Conservation (phyloP, 35 echinoderm and acorn worm genomes). For the Eucidaris tribuloides region DNA sequence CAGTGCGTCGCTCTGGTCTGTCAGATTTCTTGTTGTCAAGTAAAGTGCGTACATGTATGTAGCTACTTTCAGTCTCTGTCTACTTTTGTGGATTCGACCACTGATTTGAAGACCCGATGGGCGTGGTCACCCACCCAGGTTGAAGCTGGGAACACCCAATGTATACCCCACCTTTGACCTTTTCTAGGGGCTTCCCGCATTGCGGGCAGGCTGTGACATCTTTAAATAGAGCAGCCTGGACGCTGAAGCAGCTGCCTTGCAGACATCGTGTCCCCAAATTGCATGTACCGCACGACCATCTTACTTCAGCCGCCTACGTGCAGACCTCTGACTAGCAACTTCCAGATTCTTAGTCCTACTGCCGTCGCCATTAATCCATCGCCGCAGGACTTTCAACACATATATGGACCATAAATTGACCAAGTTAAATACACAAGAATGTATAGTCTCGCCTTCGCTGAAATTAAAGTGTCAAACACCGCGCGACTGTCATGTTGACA, state of each 20-base stretch:
- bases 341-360: neutral
- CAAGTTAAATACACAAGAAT: too few relatives aligned
- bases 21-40: conserved; percentile 19
- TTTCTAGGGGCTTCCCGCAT: too few relatives aligned
- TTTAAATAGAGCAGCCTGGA: conserved; percentile 39
- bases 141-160: neutral
- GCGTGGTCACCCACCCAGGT: conserved; percentile 25
- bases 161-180: conserved; percentile 37
- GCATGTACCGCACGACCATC: conserved; percentile 1
- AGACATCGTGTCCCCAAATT: neutral
- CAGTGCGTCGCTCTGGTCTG: conserved; percentile 13
- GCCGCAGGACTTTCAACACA: neutral
- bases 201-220: conserved; percentile 32
- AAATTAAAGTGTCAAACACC: too few relatives aligned
- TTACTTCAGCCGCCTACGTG: neutral
- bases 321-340: neutral
- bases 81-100: conserved; percentile 1
- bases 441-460: too few relatives aligned
- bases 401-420: too few relatives aligned
- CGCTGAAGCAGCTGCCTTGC: conserved; percentile 13
- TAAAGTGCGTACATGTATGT: conserved; percentile 36
- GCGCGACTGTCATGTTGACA: too few relatives aligned
- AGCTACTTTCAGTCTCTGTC: conserved; percentile 14
- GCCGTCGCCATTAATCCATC: neutral
- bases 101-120: conserved; percentile 20